Evolutionary conservation across 2,113 vertebrate species (phyloP).

Genomic region (Hemibagrus wyckioides): DNA sequence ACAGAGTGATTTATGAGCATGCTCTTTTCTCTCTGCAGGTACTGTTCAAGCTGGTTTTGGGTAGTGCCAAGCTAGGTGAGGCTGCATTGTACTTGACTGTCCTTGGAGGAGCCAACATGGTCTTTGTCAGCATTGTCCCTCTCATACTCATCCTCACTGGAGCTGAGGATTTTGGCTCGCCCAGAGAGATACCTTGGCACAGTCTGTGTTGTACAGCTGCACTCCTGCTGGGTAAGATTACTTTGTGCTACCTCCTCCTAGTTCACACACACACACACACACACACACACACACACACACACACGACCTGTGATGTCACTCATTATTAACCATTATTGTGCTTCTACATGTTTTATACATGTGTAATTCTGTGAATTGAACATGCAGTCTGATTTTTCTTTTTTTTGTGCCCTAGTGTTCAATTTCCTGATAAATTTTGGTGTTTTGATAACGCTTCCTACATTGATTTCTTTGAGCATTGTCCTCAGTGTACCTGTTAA

Average conservation of each 20-base stretch:
- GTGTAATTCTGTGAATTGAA: constrained; percentile 15
- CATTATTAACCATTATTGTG: constrained; percentile 14
- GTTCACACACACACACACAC: no score
- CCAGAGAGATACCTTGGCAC: constrained; percentile 77
- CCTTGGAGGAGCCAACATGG: constrained; percentile 79
- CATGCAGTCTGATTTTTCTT: background rate
- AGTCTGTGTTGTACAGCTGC: constrained; percentile 81
- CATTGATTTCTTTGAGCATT: constrained; percentile 84
- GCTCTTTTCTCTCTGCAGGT: constrained; percentile 66
- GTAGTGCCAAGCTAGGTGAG: constrained; percentile 84
- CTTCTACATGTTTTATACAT: background rate
- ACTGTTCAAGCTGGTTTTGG: constrained; percentile 83
- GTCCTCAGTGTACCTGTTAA: constrained; percentile 86
- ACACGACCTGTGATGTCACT: constrained; percentile 11
- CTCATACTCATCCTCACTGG: constrained; percentile 82
- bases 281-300: background rate
- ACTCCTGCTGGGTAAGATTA: constrained; percentile 80
- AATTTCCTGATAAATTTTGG: constrained; percentile 87
- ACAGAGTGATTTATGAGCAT: constrained; percentile 17
- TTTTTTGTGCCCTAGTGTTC: constrained; percentile 73
- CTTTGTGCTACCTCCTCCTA: background rate
- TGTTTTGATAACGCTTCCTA: constrained; percentile 82
- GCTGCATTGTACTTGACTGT: constrained; percentile 83
- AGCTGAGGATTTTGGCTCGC: constrained; percentile 81
- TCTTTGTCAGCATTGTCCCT: constrained; percentile 81